phyloP scores from a whole-genome alignment of 1,140 invertebrate genomes.

The Eumeta japonica region DNA sequence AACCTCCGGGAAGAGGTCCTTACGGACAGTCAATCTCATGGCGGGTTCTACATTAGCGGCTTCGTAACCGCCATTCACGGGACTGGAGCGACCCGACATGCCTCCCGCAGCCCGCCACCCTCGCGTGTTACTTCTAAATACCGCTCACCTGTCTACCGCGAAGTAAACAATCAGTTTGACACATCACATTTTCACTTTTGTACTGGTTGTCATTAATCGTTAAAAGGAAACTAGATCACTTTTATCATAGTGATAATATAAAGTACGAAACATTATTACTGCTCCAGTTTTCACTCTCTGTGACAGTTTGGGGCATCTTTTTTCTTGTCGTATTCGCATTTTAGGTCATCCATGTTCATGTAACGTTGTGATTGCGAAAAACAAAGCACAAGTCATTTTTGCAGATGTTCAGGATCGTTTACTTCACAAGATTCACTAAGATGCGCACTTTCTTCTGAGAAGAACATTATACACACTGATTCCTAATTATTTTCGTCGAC shows the following conservation, averaged over 20 bases:
- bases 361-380: conserved; percentile 59
- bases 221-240: conserved; percentile 35
- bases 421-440: conserved; percentile 30
- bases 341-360: conserved; percentile 60
- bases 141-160: conserved; percentile 50
- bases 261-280: conserved; percentile 38
- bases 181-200: conserved; percentile 60
- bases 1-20: conserved; percentile 47
- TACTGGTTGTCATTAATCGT: conserved; percentile 35
- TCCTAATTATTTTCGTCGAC: conserved; percentile 54
- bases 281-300: conserved; percentile 39
- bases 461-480: conserved; percentile 35
- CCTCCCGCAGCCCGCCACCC: conserved; percentile 48
- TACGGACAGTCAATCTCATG: conserved; percentile 46
- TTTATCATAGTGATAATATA: conserved; percentile 20
- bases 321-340: conserved; percentile 57
- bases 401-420: conserved; percentile 46
- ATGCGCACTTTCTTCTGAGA: conserved; percentile 31
- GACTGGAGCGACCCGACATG: conserved; percentile 50
- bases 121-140: conserved; percentile 49
- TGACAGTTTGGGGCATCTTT: conserved; percentile 50
- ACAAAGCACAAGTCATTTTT: conserved; percentile 56
- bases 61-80: conserved; percentile 47
- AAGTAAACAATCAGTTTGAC: conserved; percentile 59
- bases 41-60: conserved; percentile 29